phyloP scores from a whole-genome alignment of 2,888 invertebrate species.

The Leucophora obtusa region DNA sequence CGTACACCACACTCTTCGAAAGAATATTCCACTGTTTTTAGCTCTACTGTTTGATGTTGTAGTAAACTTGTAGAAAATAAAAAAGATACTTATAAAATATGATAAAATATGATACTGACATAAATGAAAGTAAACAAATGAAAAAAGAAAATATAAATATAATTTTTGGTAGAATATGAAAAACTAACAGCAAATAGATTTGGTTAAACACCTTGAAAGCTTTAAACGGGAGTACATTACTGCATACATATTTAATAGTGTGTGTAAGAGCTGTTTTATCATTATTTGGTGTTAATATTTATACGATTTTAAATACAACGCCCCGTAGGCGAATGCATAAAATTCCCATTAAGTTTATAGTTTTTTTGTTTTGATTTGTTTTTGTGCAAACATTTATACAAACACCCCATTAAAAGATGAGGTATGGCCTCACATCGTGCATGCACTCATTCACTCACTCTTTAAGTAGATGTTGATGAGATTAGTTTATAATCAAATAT shows the following conservation, averaged over 20 bases:
- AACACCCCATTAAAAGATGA: constrained; percentile 40
- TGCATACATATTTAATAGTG: background rate
- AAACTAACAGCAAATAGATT: constrained; percentile 13
- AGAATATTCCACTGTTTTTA: constrained; percentile 3
- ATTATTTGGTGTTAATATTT: constrained; percentile 54
- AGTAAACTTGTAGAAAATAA: constrained; percentile 27
- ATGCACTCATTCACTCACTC: constrained; percentile 14
- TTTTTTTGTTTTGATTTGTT: constrained; percentile 34
- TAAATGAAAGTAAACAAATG: constrained; percentile 59
- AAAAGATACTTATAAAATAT: constrained; percentile 18
- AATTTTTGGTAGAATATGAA: background rate
- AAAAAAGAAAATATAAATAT: constrained; percentile 23
- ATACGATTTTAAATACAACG: constrained; percentile 58
- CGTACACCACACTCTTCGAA: constrained; percentile 1
- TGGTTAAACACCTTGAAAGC: constrained; percentile 45
- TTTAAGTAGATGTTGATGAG: constrained; percentile 40
- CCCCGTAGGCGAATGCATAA: constrained; percentile 54
- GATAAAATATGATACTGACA: constrained; percentile 52
- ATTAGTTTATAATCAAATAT: constrained; percentile 56
- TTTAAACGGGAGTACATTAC: background rate
- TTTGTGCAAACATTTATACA: constrained; percentile 45
- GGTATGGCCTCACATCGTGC: background rate
- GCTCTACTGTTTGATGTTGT: constrained; percentile 2
- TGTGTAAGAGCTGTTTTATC: constrained; percentile 37
- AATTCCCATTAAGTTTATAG: constrained; percentile 58